A percentile compares a stretch with the other conserved stretches of the same genome.
These are phyloP conservation scores for Pygocentrus nattereri DNA, from an alignment of 2,797 vertebrate genomes.

Conservation along the genomic window DNA sequence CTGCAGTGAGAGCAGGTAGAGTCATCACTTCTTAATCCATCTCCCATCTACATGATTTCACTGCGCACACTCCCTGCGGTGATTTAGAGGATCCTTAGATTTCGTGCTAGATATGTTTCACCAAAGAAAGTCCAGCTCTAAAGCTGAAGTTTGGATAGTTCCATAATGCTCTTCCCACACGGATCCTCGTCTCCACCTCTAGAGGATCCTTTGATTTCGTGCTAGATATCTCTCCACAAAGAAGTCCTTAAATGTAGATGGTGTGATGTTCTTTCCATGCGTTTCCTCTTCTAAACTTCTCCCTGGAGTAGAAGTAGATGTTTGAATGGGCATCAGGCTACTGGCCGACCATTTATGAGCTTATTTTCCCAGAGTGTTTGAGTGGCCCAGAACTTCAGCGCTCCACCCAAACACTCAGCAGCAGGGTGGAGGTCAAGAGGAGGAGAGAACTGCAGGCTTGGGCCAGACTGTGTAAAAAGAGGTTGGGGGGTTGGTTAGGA, in stretches of 20 bases:
- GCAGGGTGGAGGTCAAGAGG: slow-evolving; percentile 54
- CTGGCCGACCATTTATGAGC: slow-evolving; percentile 71
- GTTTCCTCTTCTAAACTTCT: background rate
- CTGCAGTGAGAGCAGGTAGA: slow-evolving; percentile 42
- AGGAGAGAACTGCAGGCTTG: slow-evolving; percentile 33
- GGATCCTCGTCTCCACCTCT: background rate
- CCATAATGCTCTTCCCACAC: background rate
- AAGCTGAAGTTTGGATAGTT: background rate
- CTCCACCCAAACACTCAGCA: slow-evolving; percentile 54
- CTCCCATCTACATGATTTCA: slow-evolving; percentile 13
- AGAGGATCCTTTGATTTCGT: background rate
- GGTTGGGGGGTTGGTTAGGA: slow-evolving; percentile 8
- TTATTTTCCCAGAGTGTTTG: slow-evolving; percentile 61
- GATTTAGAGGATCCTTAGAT: background rate
- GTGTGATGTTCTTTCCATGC: background rate
- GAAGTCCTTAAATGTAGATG: background rate
- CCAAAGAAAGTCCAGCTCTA: background rate
- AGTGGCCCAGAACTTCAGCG: slow-evolving; percentile 65
- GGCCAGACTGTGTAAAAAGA: slow-evolving; percentile 3
- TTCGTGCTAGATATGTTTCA: background rate
- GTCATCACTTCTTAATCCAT: slow-evolving; percentile 12
- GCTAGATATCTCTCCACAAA: background rate
- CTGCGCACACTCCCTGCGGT: background rate
- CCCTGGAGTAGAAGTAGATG: background rate
- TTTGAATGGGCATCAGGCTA: slow-evolving; percentile 36